Evolutionary conservation across 37 sponge, comb jelly and placozoan genomes (phyloP).

Genomic region (Amphimedon queenslandica): DNA sequence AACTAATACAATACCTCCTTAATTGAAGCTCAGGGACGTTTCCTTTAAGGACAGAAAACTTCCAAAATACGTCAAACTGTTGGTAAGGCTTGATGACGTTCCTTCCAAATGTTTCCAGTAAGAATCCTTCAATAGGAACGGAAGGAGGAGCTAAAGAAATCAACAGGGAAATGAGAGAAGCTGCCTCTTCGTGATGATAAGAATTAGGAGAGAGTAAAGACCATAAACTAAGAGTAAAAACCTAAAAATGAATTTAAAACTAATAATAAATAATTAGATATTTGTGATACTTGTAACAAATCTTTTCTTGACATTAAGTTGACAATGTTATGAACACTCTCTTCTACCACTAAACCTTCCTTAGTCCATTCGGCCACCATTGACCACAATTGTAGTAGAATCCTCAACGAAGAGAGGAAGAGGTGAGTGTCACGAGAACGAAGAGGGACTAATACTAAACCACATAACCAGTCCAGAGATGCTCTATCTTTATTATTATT

Average conservation of each 20-base stretch:
- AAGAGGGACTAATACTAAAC: background rate
- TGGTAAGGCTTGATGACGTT: conserved; percentile 27
- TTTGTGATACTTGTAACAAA: no score
- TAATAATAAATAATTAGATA: no score
- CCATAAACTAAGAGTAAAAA: background rate
- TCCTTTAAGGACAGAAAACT: conserved; percentile 17
- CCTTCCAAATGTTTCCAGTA: conserved; percentile 30
- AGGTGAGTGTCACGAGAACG: background rate
- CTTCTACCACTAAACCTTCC: no score
- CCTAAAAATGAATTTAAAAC: no score
- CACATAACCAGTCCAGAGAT: background rate
- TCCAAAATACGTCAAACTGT: conserved; percentile 36
- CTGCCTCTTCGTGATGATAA: conserved; percentile 21
- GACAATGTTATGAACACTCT: no score
- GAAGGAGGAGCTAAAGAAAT: conserved; percentile 7
- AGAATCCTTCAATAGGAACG: conserved; percentile 16
- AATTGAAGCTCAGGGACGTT: no score
- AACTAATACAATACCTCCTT: no score
- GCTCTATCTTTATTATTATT: no score
- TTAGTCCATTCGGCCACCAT: background rate
- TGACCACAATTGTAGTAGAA: background rate
- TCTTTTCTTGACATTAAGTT: no score
- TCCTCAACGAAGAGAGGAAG: background rate
- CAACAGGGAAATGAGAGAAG: conserved; percentile 23
- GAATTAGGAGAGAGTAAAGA: conserved; percentile 7